Evolutionary conservation across 2,113 vertebrate genomes (phyloP).

Genomic region (Tragulus kanchil): DNA sequence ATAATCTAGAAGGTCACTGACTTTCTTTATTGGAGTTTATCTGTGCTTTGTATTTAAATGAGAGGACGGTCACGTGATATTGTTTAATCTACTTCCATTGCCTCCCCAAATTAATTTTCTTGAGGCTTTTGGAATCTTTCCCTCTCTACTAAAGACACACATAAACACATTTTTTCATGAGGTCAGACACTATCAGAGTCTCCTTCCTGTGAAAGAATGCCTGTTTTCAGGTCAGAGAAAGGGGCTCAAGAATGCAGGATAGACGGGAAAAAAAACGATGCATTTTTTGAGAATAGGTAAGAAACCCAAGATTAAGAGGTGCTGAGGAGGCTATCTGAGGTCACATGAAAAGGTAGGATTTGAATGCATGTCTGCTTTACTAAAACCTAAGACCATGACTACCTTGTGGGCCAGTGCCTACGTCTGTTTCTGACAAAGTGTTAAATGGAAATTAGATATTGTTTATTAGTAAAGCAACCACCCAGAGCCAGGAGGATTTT

Average conservation of each 20-base stretch:
- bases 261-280: not conserved
- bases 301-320: not conserved
- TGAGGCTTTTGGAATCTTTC: slow-evolving; percentile 45
- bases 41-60: slow-evolving; percentile 78
- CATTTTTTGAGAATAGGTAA: too few relatives aligned
- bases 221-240: slow-evolving; percentile 52
- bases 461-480: not conserved
- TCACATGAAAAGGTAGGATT: not conserved
- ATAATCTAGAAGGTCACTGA: slow-evolving; percentile 78
- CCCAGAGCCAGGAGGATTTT: not conserved
- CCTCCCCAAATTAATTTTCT: slow-evolving; percentile 73
- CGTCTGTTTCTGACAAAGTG: slow-evolving; percentile 2
- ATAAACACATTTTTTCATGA: slow-evolving; percentile 33
- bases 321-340: not conserved
- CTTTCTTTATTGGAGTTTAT: slow-evolving; percentile 82
- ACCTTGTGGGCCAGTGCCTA: not conserved
- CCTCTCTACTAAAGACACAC: not conserved
- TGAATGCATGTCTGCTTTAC: not conserved
- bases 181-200: not conserved
- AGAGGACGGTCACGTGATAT: slow-evolving; percentile 72
- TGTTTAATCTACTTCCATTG: slow-evolving; percentile 74
- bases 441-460: not conserved
- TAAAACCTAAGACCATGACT: not conserved
- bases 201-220: slow-evolving; percentile 57
- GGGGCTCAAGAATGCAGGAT: slow-evolving; percentile 9